Evolutionary conservation across 2,888 invertebrate genomes (phyloP).

Genomic region (Thecophora atra): DNA sequence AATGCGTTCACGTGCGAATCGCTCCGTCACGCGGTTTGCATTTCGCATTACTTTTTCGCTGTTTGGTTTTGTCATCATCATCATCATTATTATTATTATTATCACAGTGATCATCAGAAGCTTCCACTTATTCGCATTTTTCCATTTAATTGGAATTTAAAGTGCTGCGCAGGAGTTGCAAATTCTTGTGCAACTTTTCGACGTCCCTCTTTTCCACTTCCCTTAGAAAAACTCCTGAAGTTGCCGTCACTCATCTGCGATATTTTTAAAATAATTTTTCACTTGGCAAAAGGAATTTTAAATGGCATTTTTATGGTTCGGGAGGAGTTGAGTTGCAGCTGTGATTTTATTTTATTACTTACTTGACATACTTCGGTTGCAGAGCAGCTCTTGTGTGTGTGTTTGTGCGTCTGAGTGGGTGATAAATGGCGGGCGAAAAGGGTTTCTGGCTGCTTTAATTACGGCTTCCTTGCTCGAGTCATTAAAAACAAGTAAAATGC

Average conservation of each 20-base stretch:
- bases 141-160: constrained; percentile 63
- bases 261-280: constrained; percentile 24
- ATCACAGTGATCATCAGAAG: background rate
- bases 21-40: background rate
- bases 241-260: constrained; percentile 4
- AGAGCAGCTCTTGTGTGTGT: background rate
- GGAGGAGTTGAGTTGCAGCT: background rate
- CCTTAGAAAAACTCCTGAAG: background rate
- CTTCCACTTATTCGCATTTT: constrained; percentile 49
- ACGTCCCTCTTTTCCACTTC: background rate
- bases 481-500: background rate
- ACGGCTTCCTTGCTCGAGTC: background rate
- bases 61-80: background rate
- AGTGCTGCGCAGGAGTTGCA: constrained; percentile 46
- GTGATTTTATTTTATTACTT: constrained; percentile 30
- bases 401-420: constrained; percentile 14
- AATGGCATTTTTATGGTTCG: constrained; percentile 23
- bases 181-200: background rate
- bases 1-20: background rate
- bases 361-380: background rate
- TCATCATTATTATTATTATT: too few species aligned
- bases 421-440: background rate
- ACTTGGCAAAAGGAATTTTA: constrained; percentile 26
- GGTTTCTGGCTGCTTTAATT: background rate
- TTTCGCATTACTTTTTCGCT: constrained; percentile 12